Percentiles rank a stretch among this genome's conserved stretches.
Evolutionary conservation across 2,113 vertebrate species (phyloP).

Genomic region (Sturnira hondurensis): DNA sequence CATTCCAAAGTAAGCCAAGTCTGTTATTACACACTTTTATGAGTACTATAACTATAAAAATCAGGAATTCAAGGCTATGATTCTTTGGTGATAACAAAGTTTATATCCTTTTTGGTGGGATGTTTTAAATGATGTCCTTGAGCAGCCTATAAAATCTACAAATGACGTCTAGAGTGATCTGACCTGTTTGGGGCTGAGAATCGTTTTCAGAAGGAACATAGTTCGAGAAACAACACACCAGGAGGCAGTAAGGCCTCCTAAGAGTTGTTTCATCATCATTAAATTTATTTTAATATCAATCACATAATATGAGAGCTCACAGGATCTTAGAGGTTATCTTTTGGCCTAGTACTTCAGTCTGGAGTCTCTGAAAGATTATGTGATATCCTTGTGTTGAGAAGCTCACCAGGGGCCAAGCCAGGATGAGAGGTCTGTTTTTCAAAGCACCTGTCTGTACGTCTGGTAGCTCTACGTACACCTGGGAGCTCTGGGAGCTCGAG

Average conservation of each 20-base stretch:
- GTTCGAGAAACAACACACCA: not conserved
- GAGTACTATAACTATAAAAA: slow-evolving; percentile 66
- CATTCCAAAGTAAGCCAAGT: slow-evolving; percentile 46
- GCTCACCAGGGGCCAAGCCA: not conserved
- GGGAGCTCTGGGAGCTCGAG: not conserved
- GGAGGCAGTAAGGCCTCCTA: not conserved
- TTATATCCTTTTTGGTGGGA: slow-evolving; percentile 42
- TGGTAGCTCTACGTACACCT: not conserved
- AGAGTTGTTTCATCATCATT: not conserved
- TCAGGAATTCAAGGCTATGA: slow-evolving; percentile 55
- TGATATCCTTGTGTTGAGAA: not conserved
- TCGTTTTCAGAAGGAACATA: slow-evolving; percentile 15
- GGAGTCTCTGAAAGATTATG: not conserved
- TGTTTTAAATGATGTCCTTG: slow-evolving; percentile 49
- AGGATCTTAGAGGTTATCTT: not conserved
- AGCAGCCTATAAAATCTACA: slow-evolving; percentile 17
- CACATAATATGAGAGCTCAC: not conserved
- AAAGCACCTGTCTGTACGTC: not conserved
- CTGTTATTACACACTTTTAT: slow-evolving; percentile 63
- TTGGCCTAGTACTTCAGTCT: not conserved
- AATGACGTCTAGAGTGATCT: slow-evolving; percentile 9
- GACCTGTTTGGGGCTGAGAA: not conserved
- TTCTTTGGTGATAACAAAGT: slow-evolving; percentile 16
- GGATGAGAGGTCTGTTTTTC: not conserved
- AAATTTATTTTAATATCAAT: not conserved